Evolutionary conservation across 1,140 invertebrate species (phyloP), one percentile per base, ranked within the genome.

Genomic region (Pissodes strobi): DNA sequence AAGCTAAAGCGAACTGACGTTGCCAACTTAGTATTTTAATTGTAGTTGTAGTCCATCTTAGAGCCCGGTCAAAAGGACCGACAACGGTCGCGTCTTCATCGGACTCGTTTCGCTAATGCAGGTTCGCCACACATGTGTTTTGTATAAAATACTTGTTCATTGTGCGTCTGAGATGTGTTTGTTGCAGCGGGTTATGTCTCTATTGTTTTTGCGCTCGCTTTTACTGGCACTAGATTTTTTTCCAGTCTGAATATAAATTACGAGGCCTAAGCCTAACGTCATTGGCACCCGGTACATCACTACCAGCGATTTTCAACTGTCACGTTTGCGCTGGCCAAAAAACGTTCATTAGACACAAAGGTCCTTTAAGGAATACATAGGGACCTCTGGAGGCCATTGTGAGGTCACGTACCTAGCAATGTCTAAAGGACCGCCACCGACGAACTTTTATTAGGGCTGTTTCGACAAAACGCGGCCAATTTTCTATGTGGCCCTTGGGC

Each of bases 21-120:
- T 60, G 57, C 57, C 57, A 60, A 60, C 57, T 60, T 60, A 34
- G 57, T 60, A 48, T 60, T 60, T 60, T 49, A 60, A 60, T 60
- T 60, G 45, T 60, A 60, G 57, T 49, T 60, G 57, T 49, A 60
- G 57, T 38, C 45, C 43, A 49, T 60, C 45, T 48, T 60, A 48
- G 45, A 60, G 57, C 55, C 15, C 17, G 45, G 15, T 19, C 19
- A 48, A 60, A 60, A 22, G 57, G 13, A 38, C 57, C 57, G 43
- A 49, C 57, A 2, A 12, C 25, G 22, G 21, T 30, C 18, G 19
- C 43, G 19, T 22, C 15, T 46, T 17, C 19, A 22, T 46, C 43
- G 43, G 15, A 21, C 19, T n/a, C 15, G 38, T 41, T 41, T 41
- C 17, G 38, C 38, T 41, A 41, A 41, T 41, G 38, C 38, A n/a